Conservation (phyloP, 2,113 vertebrate species). For the Epinephelus lanceolatus region DNA sequence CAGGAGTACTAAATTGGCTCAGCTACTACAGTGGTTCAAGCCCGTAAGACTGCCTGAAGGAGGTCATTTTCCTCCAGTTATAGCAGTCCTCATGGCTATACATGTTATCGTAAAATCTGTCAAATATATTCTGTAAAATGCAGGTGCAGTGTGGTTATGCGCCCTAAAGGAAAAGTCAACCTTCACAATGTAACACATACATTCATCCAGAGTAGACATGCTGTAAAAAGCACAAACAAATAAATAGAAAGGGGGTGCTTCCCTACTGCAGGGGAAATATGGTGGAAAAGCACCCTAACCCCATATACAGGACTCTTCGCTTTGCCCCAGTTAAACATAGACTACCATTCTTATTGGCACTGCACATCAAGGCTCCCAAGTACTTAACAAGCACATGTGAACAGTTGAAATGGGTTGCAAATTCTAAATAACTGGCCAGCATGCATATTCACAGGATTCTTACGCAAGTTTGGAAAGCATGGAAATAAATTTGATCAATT, state of each 20-base stretch:
- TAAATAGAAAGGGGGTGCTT: background rate
- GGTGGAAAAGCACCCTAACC: background rate
- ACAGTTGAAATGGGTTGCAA: background rate
- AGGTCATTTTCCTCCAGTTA: background rate
- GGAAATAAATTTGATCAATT: too few relatives aligned
- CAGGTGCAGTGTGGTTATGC: background rate
- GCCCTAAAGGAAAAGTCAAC: background rate
- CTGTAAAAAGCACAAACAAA: background rate
- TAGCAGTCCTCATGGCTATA: background rate
- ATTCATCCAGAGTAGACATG: background rate
- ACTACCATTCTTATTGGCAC: background rate
- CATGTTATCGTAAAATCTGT: background rate
- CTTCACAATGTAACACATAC: background rate
- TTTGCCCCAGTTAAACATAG: too few relatives aligned
- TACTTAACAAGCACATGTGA: background rate
- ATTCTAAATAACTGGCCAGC: background rate
- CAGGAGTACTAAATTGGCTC: too few relatives aligned
- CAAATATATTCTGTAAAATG: background rate
- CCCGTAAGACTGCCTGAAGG: too few relatives aligned
- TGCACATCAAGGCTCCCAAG: background rate
- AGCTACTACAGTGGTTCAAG: too few relatives aligned
- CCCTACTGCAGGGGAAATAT: background rate
- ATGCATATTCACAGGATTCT: background rate
- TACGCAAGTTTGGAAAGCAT: too few relatives aligned
- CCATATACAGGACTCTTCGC: too few relatives aligned